phyloP scores from a whole-genome alignment of 2,113 vertebrate genomes.

The Glaucomys volans region DNA sequence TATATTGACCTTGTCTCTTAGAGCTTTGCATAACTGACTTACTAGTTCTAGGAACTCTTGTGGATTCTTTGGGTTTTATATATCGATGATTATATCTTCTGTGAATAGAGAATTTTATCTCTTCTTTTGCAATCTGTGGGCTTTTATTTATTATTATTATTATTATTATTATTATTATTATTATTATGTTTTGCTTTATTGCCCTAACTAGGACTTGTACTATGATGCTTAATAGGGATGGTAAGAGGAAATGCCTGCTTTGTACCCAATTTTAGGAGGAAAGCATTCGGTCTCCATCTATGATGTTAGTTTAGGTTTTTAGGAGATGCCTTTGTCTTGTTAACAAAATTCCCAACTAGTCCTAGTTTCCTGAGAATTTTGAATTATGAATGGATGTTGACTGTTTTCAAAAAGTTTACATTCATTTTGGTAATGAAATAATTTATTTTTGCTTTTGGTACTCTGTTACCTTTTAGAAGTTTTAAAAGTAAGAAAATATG shows the following conservation, averaged over 20 bases:
- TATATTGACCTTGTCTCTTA: not conserved
- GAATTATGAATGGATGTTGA: not conserved
- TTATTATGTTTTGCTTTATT: conserved; percentile 19
- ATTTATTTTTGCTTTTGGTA: not conserved
- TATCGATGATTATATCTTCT: not conserved
- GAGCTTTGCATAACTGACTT: not conserved
- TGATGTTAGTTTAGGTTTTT: not conserved
- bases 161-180: conserved; percentile 30
- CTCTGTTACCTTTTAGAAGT: conserved; percentile 4
- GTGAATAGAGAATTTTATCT: not conserved
- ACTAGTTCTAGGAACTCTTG: not conserved
- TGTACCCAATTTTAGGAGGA: not conserved
- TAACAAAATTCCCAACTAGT: not conserved
- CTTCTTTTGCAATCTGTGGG: not conserved
- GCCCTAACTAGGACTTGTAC: not conserved
- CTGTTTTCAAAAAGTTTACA: conserved; percentile 26
- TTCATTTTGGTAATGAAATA: conserved; percentile 26
- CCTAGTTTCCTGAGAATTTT: not conserved
- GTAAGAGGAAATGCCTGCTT: not conserved
- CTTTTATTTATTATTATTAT: not conserved
- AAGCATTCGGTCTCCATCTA: not conserved
- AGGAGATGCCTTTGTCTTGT: not conserved
- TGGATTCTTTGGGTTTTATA: not conserved
- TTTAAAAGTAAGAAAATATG: conserved; percentile 1
- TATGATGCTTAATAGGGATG: not conserved